phyloP scores from a whole-genome alignment of 2,797 vertebrate species.

The Smutsia temminckii region DNA sequence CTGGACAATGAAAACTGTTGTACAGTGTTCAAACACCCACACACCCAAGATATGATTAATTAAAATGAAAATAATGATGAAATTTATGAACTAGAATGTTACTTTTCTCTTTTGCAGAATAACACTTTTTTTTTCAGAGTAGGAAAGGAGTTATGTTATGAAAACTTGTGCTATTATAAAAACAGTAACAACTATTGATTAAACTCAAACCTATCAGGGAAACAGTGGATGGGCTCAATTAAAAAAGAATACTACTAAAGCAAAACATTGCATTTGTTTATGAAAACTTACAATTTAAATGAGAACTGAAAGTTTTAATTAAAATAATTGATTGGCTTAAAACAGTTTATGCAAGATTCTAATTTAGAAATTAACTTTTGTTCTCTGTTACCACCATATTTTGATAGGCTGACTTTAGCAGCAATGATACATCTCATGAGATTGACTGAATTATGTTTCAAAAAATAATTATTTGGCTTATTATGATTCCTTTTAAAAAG shows the following conservation, averaged over 20 bases:
- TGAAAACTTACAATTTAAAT: constrained; percentile 43
- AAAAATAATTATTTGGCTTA: constrained; percentile 20
- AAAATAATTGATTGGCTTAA: constrained; percentile 53
- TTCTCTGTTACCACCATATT: background rate
- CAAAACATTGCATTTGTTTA: constrained; percentile 16
- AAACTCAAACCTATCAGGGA: background rate
- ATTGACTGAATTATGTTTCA: background rate
- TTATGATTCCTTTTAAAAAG: constrained; percentile 29
- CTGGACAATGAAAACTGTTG: background rate
- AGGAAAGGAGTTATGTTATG: background rate
- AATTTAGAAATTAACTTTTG: constrained; percentile 41
- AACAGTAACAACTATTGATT: background rate
- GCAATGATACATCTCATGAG: constrained; percentile 26
- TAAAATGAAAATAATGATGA: background rate
- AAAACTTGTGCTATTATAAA: background rate
- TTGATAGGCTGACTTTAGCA: constrained; percentile 42
- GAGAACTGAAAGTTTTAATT: constrained; percentile 13
- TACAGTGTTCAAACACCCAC: background rate
- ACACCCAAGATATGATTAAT: background rate
- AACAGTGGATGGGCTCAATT: background rate
- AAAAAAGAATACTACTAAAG: background rate
- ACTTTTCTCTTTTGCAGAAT: constrained; percentile 8
- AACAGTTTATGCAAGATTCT: constrained; percentile 2
- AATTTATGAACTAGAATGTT: background rate
- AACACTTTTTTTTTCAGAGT: background rate